Evolutionary conservation across 2,113 vertebrate species (phyloP), one percentile per base, ranked within the genome.

Genomic region (Rhipidura dahli): DNA sequence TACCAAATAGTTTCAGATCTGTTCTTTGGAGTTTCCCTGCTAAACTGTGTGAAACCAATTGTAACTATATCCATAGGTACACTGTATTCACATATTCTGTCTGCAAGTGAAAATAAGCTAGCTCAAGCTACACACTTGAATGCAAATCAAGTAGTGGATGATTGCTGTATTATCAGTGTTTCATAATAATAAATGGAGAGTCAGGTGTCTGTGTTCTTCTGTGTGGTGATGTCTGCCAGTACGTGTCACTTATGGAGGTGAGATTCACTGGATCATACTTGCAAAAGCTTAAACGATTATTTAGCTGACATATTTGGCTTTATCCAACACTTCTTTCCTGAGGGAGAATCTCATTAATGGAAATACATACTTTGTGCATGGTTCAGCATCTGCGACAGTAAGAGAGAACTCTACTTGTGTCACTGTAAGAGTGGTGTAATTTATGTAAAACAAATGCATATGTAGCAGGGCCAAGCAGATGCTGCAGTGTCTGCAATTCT

Each of bases 401-500:
- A 94, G 75, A 68, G 66, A 89, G 51, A 90, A 27, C 26, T 28
- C 44, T 64, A 61, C 40, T 94, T 59, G 9, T 49, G 61, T 84
- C 21, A 63, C 15, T 10, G 11, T 40, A 56, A 90, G 59, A 61
- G 54, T 73, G 27, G 15, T 91, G 69, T 89, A 88, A 93, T 84
- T 92, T 73, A 85, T 87, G 53, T 81, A 66, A 97, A 86, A 53
- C 15, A 75, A 83, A 92, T 45, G 75, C 79, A 69, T 94, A 44
- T 95, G 68, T 80, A 85, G 78, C 54, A 84, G 68, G 42, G 59
- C 68, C 90, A 91, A 79, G 95, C 89, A 90, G 44, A 26, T 91
- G 42, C 64, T 87, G 63, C 85, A 95, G 82, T 91, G 71, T 71
- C 83, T 95, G 90, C 45, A 93, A 9, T 70, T 66, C 75, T 84